Evolutionary conservation across 2,113 vertebrate species (phyloP).

Genomic region (Piaya cayana): DNA sequence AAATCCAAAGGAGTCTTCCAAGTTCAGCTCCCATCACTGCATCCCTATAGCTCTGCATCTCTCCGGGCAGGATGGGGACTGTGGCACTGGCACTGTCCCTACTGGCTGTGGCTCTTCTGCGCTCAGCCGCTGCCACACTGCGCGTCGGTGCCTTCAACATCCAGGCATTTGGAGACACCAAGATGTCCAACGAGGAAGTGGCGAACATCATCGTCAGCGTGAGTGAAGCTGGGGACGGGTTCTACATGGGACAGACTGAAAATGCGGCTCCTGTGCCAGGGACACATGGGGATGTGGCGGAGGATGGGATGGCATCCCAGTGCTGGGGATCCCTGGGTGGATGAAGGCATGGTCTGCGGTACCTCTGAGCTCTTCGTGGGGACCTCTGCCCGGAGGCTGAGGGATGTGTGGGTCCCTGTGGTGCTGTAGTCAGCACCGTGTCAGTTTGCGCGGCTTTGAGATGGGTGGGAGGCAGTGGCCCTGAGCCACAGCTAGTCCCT

Average conservation of each 20-base stretch:
- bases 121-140: constrained; percentile 11
- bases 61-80: constrained; percentile 3
- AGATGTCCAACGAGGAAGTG: constrained; percentile 77
- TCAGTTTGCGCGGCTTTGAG: rapidly evolving
- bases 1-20: background rate
- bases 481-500: background rate
- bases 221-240: background rate
- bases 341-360: background rate
- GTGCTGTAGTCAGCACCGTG: rapidly evolving
- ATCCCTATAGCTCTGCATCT: background rate
- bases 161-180: constrained; percentile 81
- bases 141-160: constrained; percentile 86
- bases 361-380: background rate
- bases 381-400: rapidly evolving
- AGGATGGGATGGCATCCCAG: background rate
- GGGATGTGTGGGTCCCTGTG: rapidly evolving
- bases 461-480: background rate
- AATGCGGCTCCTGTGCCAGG: rapidly evolving
- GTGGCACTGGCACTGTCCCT: background rate
- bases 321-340: background rate
- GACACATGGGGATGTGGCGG: rapidly evolving
- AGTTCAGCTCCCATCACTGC: background rate
- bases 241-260: background rate
- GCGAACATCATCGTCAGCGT: constrained; percentile 78
- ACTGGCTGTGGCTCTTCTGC: constrained; percentile 42